Conservation (phyloP, 2,797 vertebrate genomes). For the Sebastolobus alascanus region DNA sequence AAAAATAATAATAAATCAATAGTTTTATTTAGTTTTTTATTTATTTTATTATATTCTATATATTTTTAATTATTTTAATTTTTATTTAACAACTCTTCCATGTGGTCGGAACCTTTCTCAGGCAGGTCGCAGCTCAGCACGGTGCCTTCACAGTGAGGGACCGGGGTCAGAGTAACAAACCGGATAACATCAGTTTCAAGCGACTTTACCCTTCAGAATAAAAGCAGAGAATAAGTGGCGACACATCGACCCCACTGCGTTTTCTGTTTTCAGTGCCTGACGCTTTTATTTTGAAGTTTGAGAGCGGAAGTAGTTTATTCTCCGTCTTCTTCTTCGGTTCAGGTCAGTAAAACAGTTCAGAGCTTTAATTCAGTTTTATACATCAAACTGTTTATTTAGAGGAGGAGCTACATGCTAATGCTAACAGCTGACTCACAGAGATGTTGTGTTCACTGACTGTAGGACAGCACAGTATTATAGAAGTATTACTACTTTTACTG, state of each 20-base stretch:
- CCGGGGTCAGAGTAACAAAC: not conserved
- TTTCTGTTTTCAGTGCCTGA: too few relatives aligned
- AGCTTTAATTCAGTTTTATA: not conserved
- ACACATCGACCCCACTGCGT: not conserved
- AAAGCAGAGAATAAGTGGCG: not conserved
- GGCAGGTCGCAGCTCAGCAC: not conserved
- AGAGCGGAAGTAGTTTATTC: not conserved
- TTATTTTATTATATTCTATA: not conserved
- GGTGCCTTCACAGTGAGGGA: not conserved
- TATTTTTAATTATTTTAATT: too few relatives aligned
- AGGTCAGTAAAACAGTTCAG: not conserved
- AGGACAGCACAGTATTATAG: too few relatives aligned
- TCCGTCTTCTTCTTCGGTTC: not conserved
- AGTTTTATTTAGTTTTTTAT: too few relatives aligned
- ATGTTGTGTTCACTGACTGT: not conserved
- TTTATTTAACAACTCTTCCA: not conserved
- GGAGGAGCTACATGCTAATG: not conserved
- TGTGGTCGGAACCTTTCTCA: constrained; percentile 6
- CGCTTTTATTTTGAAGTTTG: not conserved
- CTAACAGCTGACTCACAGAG: not conserved
- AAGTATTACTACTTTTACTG: too few relatives aligned
- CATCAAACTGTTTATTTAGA: not conserved
- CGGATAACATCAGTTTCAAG: not conserved
- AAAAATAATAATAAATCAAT: too few relatives aligned
- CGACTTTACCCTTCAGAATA: not conserved